A percentile compares a stretch with the other conserved stretches of the same genome.
phyloP scores from a whole-genome alignment of 2,888 invertebrate species.

The Eugnorisma glareosa region DNA sequence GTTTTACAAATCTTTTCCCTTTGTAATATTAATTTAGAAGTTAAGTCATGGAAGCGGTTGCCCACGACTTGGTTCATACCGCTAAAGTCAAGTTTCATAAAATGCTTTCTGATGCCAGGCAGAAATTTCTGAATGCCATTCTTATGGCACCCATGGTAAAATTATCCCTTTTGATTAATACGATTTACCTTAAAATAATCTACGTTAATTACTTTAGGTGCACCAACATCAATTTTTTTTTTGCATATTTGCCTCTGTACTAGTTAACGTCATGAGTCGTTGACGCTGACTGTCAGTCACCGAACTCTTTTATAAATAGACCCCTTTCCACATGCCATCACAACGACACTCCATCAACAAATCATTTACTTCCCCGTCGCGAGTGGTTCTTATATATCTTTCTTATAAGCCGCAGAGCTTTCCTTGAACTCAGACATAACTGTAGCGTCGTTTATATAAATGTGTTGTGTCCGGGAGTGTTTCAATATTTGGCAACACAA shows the following conservation, averaged over 20 bases:
- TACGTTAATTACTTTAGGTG: background rate
- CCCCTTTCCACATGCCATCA: background rate
- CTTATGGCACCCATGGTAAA: background rate
- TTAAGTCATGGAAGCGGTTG: background rate
- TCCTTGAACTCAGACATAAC: constrained; percentile 41
- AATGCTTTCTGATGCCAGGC: background rate
- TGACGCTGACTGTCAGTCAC: background rate
- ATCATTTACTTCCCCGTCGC: constrained; percentile 32
- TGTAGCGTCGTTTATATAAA: constrained; percentile 1
- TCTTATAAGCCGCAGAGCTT: background rate
- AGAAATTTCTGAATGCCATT: background rate
- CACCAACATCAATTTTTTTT: background rate
- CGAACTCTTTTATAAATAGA: constrained; percentile 4
- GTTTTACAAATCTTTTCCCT: background rate
- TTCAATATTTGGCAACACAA: constrained; percentile 30
- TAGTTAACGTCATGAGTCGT: background rate
- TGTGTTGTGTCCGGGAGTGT: background rate
- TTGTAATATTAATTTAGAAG: too few species aligned
- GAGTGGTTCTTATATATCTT: constrained; percentile 6
- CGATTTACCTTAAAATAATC: too few species aligned
- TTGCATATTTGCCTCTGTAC: background rate
- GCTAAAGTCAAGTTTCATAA: background rate
- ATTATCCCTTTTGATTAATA: background rate
- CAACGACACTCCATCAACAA: constrained; percentile 7
- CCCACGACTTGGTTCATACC: background rate